phyloP scores from a whole-genome alignment of 2,797 vertebrate genomes.

The Clangula hyemalis region DNA sequence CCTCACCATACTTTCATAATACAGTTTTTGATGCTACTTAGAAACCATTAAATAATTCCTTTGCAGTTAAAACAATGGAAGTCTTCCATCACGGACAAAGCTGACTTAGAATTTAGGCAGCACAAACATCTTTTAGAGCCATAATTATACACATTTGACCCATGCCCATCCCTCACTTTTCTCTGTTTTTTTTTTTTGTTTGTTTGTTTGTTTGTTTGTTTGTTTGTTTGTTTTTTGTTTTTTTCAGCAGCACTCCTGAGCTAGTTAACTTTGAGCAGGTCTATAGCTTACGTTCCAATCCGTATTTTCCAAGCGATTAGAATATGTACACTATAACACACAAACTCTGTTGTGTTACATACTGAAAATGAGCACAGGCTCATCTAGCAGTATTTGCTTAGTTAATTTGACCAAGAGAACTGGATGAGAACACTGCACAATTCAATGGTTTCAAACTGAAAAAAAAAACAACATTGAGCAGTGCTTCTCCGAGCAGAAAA shows the following conservation, averaged over 20 bases:
- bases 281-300: not conserved
- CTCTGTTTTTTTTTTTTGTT: not conserved
- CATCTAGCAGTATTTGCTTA: not conserved
- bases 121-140: not conserved
- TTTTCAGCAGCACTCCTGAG: not conserved
- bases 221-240: not conserved
- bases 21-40: not conserved
- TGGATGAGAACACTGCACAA: not conserved
- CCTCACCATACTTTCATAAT: not conserved
- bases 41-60: constrained; percentile 25
- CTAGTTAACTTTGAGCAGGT: not conserved
- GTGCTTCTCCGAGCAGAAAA: not conserved
- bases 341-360: fast-evolving
- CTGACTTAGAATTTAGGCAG: not conserved
- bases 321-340: not conserved
- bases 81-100: not conserved
- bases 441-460: fast-evolving
- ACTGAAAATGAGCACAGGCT: not conserved
- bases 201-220: not conserved
- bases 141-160: not conserved
- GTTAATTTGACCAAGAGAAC: not conserved
- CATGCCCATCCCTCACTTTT: not conserved
- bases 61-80: constrained; percentile 1
- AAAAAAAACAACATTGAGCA: not conserved
- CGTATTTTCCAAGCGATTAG: not conserved